phyloP scores from a whole-genome alignment of 2,113 vertebrate genomes.

The Nerophis ophidion region DNA sequence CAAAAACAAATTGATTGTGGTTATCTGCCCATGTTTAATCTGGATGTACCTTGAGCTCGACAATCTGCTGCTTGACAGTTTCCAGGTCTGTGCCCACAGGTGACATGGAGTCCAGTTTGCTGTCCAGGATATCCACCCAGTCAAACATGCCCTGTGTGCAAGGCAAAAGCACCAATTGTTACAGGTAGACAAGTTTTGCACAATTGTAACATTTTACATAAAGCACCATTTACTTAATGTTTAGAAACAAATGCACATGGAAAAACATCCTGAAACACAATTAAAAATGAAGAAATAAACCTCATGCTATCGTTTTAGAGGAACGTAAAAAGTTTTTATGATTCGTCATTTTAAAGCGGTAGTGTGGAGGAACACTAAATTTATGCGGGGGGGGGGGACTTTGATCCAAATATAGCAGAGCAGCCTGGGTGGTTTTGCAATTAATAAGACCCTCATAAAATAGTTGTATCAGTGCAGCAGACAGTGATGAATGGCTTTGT shows the following conservation, averaged over 20 bases:
- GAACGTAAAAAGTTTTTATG: neutral
- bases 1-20: too few relatives aligned
- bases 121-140: constrained; percentile 93
- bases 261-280: neutral
- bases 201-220: constrained; percentile 26
- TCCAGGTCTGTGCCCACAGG: constrained; percentile 95
- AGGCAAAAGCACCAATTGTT: constrained; percentile 31
- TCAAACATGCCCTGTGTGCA: constrained; percentile 87
- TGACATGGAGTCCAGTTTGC: constrained; percentile 91
- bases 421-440: constrained; percentile 20
- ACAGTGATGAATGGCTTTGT: constrained; percentile 10
- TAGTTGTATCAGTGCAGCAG: constrained; percentile 7
- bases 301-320: neutral
- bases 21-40: neutral
- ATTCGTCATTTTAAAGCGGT: constrained; percentile 12
- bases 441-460: constrained; percentile 29
- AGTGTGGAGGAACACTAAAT: constrained; percentile 7
- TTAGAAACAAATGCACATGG: neutral
- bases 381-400: constrained; percentile 14
- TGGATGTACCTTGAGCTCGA: constrained; percentile 87
- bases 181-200: constrained; percentile 23
- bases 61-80: constrained; percentile 98
- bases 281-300: neutral
- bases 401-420: constrained; percentile 21
- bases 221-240: constrained; percentile 11